Conservation (phyloP, 2,888 invertebrate species). For the Drosophila maculinotata region DNA sequence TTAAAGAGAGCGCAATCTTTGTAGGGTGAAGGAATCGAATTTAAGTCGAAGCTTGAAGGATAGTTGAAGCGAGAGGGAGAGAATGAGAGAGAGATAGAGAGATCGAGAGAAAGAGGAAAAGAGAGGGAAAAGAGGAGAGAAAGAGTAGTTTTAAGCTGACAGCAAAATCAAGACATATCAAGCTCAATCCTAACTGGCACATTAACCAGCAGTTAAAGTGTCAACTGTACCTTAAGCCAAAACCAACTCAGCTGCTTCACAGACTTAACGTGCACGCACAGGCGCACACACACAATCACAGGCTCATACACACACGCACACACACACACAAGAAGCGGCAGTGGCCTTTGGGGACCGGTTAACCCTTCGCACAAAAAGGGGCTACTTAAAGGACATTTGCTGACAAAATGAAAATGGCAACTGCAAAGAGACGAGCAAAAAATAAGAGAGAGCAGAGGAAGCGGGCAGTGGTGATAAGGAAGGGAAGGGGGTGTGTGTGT, state of each 20-base stretch:
- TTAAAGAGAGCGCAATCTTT: background rate
- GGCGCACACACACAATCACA: conserved; percentile 22
- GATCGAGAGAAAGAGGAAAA: background rate
- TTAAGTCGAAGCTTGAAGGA: no score
- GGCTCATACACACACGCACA: conserved; percentile 20
- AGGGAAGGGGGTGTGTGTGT: background rate
- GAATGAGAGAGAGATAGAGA: background rate
- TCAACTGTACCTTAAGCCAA: conserved; percentile 68
- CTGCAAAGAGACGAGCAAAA: conserved; percentile 18
- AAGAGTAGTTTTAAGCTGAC: background rate
- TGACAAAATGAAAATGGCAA: conserved; percentile 74
- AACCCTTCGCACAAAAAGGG: conserved; percentile 67
- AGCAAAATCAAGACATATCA: conserved; percentile 24
- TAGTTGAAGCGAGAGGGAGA: no score
- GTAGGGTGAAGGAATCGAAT: no score
- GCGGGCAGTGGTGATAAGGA: background rate
- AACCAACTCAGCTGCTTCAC: conserved; percentile 9
- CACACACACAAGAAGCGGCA: conserved; percentile 14
- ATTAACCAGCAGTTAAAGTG: conserved; percentile 71
- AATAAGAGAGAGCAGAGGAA: background rate
- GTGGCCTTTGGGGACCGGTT: conserved; percentile 66
- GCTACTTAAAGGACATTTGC: conserved; percentile 79
- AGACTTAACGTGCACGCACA: conserved; percentile 16
- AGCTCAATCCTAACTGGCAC: conserved; percentile 49
- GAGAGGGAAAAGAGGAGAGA: no score